Conservation (phyloP, 2,113 vertebrate species). For the Silurus glanis region DNA sequence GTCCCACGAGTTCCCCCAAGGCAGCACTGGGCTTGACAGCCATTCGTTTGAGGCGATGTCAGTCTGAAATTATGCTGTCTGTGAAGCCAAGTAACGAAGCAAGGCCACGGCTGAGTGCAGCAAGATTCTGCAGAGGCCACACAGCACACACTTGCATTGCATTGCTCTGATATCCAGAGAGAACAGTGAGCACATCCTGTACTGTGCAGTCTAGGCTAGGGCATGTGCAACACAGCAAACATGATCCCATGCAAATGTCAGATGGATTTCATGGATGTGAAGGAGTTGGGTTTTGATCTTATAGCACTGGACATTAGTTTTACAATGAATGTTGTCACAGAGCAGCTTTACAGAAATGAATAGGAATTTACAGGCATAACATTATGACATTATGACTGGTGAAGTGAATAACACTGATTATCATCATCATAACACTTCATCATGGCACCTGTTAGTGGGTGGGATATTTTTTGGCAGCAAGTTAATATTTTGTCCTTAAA, state of each 20-base stretch:
- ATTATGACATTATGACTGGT: too few relatives aligned
- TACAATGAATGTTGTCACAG: too few relatives aligned
- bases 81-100: conserved; percentile 71
- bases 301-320: too few relatives aligned
- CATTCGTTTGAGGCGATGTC: conserved; percentile 69
- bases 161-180: not conserved
- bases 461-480: too few relatives aligned
- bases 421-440: too few relatives aligned
- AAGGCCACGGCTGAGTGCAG: conserved; percentile 63
- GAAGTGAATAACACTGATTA: too few relatives aligned
- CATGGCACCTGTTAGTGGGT: too few relatives aligned
- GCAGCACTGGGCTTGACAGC: conserved; percentile 66
- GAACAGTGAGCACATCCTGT: not conserved
- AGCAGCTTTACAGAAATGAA: too few relatives aligned
- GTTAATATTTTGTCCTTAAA: too few relatives aligned
- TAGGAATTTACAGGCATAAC: too few relatives aligned
- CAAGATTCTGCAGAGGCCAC: conserved; percentile 60
- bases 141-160: conserved; percentile 44
- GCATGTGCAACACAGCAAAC: not conserved
- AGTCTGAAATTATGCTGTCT: conserved; percentile 73
- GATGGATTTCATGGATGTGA: not conserved
- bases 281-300: not conserved
- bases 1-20: conserved; percentile 65
- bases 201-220: not conserved
- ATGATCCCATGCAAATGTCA: not conserved